Evolutionary conservation across 1,140 invertebrate genomes (phyloP).

Genomic region (Leptestheria dahalacensis): DNA sequence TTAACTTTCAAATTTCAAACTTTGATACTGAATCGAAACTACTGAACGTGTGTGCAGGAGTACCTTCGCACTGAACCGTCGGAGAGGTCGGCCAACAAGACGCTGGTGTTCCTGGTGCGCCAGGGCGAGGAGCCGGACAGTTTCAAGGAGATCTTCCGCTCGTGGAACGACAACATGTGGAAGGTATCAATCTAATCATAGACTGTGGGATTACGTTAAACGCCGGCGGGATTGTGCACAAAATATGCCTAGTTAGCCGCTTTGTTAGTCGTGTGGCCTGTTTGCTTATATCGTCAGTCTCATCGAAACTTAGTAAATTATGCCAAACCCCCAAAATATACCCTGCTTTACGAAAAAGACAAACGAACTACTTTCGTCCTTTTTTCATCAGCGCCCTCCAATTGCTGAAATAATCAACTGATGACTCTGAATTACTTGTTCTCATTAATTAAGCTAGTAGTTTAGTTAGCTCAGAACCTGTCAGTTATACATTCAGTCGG

Average conservation of each 20-base stretch:
- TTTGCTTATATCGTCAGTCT: background rate
- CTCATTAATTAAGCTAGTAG: too few species aligned
- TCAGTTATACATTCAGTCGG: too few species aligned
- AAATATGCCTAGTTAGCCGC: background rate
- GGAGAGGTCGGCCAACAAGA: constrained; percentile 36
- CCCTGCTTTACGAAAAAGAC: background rate
- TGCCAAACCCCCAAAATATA: background rate
- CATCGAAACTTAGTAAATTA: background rate
- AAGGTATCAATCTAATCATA: constrained; percentile 28
- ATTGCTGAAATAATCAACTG: too few species aligned
- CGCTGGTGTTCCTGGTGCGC: constrained; percentile 41
- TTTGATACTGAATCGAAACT: too few species aligned
- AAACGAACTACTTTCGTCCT: background rate
- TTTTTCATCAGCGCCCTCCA: background rate
- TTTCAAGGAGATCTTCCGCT: constrained; percentile 50
- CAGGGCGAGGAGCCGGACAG: constrained; percentile 48
- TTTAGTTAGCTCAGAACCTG: too few species aligned
- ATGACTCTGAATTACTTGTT: too few species aligned
- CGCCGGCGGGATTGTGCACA: background rate
- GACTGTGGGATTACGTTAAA: background rate
- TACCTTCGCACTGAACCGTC: constrained; percentile 38
- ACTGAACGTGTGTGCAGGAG: constrained; percentile 29
- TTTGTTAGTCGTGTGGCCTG: background rate
- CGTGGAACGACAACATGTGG: constrained; percentile 48
- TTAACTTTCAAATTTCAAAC: background rate